Conservation (phyloP, 2,113 vertebrate genomes). For the Etheostoma spectabile region DNA sequence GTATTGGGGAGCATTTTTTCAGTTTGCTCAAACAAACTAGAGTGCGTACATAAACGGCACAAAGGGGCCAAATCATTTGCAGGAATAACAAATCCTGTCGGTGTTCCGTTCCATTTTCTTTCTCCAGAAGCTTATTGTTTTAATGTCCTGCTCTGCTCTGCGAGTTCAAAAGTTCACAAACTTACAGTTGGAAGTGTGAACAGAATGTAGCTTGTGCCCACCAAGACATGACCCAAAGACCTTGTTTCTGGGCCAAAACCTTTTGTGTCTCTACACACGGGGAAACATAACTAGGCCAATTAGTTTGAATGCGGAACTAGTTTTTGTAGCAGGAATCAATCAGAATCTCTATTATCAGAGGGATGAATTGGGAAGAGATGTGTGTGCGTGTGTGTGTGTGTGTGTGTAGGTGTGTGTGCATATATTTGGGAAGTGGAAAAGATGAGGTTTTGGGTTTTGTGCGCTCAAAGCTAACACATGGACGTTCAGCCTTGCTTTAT, state of each 20-base stretch:
- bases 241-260: conserved; percentile 64
- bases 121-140: conserved; percentile 63
- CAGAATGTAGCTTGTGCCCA: conserved; percentile 68
- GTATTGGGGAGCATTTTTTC: conserved; percentile 15
- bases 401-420: background rate
- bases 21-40: conserved; percentile 50
- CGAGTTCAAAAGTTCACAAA: conserved; percentile 76
- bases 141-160: conserved; percentile 58
- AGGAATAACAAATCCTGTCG: conserved; percentile 51
- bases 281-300: conserved; percentile 73
- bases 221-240: conserved; percentile 78
- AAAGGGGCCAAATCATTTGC: conserved; percentile 46
- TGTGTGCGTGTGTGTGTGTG: conserved; percentile 13
- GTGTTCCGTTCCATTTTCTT: conserved; percentile 58
- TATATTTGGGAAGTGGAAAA: conserved; percentile 5
- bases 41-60: conserved; percentile 54
- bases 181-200: conserved; percentile 73
- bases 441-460: conserved; percentile 12
- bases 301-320: conserved; percentile 64
- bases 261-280: conserved; percentile 39
- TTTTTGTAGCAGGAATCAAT: conserved; percentile 66
- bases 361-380: conserved; percentile 30
- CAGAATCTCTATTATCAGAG: conserved; percentile 64
- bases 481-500: background rate
- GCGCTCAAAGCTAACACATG: background rate